A percentile compares a stretch with the other conserved stretches of the same genome.
These are phyloP conservation scores for Ceratina japonica DNA, from an alignment of 1,140 invertebrate species.

Conservation along the genomic window DNA sequence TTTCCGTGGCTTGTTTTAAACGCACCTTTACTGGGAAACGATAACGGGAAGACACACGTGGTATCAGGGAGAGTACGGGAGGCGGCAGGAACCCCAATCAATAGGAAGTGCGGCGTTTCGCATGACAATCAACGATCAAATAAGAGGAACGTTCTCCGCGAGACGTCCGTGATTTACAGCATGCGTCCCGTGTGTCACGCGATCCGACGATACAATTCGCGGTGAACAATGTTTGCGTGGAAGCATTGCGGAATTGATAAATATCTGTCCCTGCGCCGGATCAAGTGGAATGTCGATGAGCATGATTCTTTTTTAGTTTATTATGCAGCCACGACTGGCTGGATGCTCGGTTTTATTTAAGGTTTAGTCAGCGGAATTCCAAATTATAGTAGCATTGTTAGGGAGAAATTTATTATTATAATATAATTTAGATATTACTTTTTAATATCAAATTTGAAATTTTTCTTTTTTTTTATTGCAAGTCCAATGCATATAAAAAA, in stretches of 20 bases:
- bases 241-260: neutral
- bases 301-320: neutral
- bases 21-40: too few relatives aligned
- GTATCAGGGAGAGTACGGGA: neutral
- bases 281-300: neutral
- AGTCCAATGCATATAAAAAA: neutral
- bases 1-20: too few relatives aligned
- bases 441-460: too few relatives aligned
- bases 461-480: neutral
- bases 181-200: slow-evolving; percentile 19
- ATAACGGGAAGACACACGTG: slow-evolving; percentile 51
- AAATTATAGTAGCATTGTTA: too few relatives aligned
- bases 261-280: neutral
- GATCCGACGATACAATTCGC: slow-evolving; percentile 33
- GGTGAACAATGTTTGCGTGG: neutral
- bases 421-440: too few relatives aligned
- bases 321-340: neutral
- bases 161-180: slow-evolving; percentile 24
- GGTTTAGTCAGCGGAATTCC: too few relatives aligned
- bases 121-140: slow-evolving; percentile 73
- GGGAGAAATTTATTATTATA: too few relatives aligned
- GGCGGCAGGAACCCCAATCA: slow-evolving; percentile 59
- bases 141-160: slow-evolving; percentile 64
- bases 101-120: slow-evolving; percentile 73
- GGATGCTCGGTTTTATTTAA: neutral